These are phyloP conservation scores for Setophaga kirtlandii DNA, from an alignment of 2,113 vertebrate species.

Conservation along the genomic window DNA sequence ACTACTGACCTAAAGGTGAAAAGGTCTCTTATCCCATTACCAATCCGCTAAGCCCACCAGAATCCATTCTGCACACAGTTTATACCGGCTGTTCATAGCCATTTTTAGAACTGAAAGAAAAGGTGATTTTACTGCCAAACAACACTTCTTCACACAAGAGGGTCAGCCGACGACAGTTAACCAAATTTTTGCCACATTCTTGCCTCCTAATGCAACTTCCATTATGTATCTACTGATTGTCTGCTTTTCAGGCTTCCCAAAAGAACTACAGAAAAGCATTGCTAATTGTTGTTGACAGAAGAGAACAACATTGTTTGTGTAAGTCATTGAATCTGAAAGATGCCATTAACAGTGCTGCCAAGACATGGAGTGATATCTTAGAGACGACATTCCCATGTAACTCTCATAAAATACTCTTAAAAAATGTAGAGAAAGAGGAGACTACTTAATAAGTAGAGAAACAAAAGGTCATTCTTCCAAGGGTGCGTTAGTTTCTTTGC, in stretches of 20 bases:
- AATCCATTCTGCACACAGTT: slow-evolving; percentile 62
- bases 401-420: not conserved
- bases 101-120: slow-evolving; percentile 52
- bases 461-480: not conserved
- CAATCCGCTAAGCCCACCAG: slow-evolving; percentile 55
- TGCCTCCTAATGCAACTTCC: slow-evolving; percentile 68
- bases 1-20: slow-evolving; percentile 67
- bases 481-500: not conserved
- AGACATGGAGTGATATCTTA: slow-evolving; percentile 35
- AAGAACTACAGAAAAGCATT: slow-evolving; percentile 62
- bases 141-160: slow-evolving; percentile 62
- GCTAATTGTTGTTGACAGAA: slow-evolving; percentile 73
- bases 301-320: slow-evolving; percentile 64
- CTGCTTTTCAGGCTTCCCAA: slow-evolving; percentile 54
- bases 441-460: not conserved
- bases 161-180: slow-evolving; percentile 68
- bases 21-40: slow-evolving; percentile 72
- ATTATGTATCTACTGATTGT: slow-evolving; percentile 64
- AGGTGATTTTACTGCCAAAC: slow-evolving; percentile 65
- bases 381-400: not conserved
- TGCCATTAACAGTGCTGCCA: slow-evolving; percentile 61
- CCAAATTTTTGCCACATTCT: slow-evolving; percentile 71
- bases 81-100: slow-evolving; percentile 60
- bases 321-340: slow-evolving; percentile 69
- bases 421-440: not conserved